Evolutionary conservation across 1,140 invertebrate genomes (phyloP).

Genomic region (Galleria mellonella): DNA sequence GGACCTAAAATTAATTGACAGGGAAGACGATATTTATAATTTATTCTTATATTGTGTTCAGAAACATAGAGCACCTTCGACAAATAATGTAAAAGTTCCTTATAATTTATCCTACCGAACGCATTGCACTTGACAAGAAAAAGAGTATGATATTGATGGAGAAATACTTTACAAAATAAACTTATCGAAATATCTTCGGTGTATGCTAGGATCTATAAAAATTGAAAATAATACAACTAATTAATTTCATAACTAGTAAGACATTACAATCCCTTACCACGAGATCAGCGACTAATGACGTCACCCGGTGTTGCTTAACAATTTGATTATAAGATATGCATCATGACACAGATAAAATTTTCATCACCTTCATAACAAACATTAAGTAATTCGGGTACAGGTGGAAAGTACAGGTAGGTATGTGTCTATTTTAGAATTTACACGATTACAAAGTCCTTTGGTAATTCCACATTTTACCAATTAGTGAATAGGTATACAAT

Average conservation of each 20-base stretch:
- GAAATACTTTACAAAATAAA: constrained; percentile 72
- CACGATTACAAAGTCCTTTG: constrained; percentile 33
- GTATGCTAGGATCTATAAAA: constrained; percentile 73
- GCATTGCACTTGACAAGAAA: constrained; percentile 23
- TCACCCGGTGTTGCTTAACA: constrained; percentile 46
- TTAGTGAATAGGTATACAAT: constrained; percentile 43
- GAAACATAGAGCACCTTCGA: constrained; percentile 1
- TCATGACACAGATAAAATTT: not conserved
- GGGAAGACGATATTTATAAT: constrained; percentile 54
- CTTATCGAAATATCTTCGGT: constrained; percentile 74
- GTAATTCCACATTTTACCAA: constrained; percentile 50
- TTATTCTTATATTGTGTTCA: constrained; percentile 3
- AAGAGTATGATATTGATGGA: constrained; percentile 68
- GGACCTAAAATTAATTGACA: too few species aligned
- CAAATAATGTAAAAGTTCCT: constrained; percentile 5
- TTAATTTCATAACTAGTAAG: constrained; percentile 74
- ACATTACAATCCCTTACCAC: constrained; percentile 70
- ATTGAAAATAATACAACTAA: constrained; percentile 74
- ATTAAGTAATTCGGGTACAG: not conserved
- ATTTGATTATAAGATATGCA: not conserved
- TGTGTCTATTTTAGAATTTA: not conserved
- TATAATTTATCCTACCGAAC: constrained; percentile 12
- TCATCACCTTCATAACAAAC: not conserved
- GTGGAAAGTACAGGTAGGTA: not conserved
- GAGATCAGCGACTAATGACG: constrained; percentile 66